A percentile compares a stretch with the other conserved stretches of the same genome.
These are phyloP conservation scores for Achlya flavicornis DNA, from an alignment of 2,888 invertebrate genomes.

Conservation along the genomic window DNA sequence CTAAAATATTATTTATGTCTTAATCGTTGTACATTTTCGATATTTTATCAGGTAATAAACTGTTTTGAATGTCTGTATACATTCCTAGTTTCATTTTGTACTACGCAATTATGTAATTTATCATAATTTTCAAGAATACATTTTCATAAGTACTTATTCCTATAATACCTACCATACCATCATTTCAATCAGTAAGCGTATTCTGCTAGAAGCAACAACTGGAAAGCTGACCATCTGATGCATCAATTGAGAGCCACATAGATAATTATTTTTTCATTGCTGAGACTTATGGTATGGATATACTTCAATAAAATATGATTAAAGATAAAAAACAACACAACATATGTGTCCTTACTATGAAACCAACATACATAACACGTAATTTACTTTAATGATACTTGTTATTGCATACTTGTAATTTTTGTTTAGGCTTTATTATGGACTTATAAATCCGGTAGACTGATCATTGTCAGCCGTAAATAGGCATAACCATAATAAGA, in stretches of 20 bases:
- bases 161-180: too few species aligned
- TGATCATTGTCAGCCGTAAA: slow-evolving; percentile 3
- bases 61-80: too few species aligned
- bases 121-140: too few species aligned
- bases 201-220: too few species aligned
- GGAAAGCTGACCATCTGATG: too few species aligned
- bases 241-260: too few species aligned
- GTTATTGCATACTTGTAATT: not conserved
- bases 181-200: too few species aligned
- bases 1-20: not conserved
- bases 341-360: not conserved
- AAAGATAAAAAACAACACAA: not conserved
- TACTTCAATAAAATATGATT: not conserved
- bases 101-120: too few species aligned
- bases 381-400: not conserved
- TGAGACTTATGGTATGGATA: too few species aligned
- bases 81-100: too few species aligned
- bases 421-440: slow-evolving; percentile 10
- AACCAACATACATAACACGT: not conserved
- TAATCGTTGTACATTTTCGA: not conserved
- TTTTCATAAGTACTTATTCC: too few species aligned
- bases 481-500: slow-evolving; percentile 3
- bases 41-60: not conserved
- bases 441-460: slow-evolving; percentile 4
- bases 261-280: too few species aligned